Base-by-base conservation (phyloP, 2,888 invertebrate species). In the Petrolisthes cinctipes region DNA sequence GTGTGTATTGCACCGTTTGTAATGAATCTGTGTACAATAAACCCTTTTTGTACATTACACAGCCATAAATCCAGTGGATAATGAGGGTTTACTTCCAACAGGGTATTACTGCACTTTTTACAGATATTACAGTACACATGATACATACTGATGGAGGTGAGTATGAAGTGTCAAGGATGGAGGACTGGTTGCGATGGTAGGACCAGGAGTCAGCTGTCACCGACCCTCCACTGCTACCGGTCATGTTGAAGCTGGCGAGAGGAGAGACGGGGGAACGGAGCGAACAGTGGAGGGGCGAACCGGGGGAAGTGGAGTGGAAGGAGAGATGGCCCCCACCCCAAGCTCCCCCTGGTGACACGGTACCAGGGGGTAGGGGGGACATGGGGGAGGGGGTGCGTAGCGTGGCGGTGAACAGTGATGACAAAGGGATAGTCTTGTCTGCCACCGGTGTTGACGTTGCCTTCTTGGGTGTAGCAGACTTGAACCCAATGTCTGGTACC, bases 141-240 rank as follows among this genome's bases (percentile, higher is more conserved):
- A 37, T 20, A 85, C 88, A 53, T 68, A 84, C 88, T 6, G 17
- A 5, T 17, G 83, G 51, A 6, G 71, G 7, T 7, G 71, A 57
- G 76, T 66, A 85, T 37, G 88, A 88, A 7, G 85, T 56, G 37
- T 85, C 53, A 5, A 85, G 76, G 9, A 86, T 37, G 23, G 83
- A 76, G 53, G 85, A 88, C 54, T 84, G 83, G 76, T 84, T 85
- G 68, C 78, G 73, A 51, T 88, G 88, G 75, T 61, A 88, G 14
- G 81, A 75, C 88, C 88, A 88, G 5, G 88, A 88, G 68, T 85
- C 80, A 3, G 88, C 88, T 37, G 88, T 88, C 5, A 85, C 81
- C 23, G 88, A 88, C 7, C 88, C 88, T 7, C 81, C 57, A 57
- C 87, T 80, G 53, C 80, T 87, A 20, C 86, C 75, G 4, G 56